Conservation (phyloP, 2,113 vertebrate species). For the Aphelocoma coerulescens region DNA sequence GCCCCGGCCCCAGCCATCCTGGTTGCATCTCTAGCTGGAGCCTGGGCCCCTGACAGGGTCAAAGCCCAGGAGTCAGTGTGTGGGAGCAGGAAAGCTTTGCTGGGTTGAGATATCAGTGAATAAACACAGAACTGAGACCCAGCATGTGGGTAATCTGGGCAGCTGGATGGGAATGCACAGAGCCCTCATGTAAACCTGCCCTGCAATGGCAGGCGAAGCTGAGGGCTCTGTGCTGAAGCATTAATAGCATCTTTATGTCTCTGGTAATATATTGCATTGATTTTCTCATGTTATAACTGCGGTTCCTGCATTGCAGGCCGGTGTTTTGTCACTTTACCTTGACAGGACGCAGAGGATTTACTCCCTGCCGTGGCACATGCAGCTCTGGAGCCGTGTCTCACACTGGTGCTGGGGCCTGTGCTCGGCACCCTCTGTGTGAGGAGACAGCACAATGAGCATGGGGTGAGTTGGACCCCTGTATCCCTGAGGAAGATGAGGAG, state of each 20-base stretch:
- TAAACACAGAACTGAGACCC: neutral
- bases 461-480: rapidly evolving
- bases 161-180: rapidly evolving
- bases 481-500: neutral
- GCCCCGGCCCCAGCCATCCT: rapidly evolving
- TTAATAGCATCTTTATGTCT: conserved; percentile 6
- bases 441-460: rapidly evolving
- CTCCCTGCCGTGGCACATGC: neutral
- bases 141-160: neutral
- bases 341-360: conserved; percentile 20
- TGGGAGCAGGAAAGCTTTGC: neutral
- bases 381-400: neutral
- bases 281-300: conserved; percentile 47
- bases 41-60: rapidly evolving
- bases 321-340: conserved; percentile 49
- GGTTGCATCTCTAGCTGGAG: neutral
- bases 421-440: rapidly evolving
- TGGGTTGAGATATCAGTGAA: neutral
- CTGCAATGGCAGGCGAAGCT: rapidly evolving
- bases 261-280: conserved; percentile 33
- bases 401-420: rapidly evolving
- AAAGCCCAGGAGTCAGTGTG: neutral
- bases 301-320: neutral
- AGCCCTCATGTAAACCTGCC: neutral
- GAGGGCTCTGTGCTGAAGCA: neutral